phyloP scores from a whole-genome alignment of 2,888 invertebrate species.

The Ophion ellenae region DNA sequence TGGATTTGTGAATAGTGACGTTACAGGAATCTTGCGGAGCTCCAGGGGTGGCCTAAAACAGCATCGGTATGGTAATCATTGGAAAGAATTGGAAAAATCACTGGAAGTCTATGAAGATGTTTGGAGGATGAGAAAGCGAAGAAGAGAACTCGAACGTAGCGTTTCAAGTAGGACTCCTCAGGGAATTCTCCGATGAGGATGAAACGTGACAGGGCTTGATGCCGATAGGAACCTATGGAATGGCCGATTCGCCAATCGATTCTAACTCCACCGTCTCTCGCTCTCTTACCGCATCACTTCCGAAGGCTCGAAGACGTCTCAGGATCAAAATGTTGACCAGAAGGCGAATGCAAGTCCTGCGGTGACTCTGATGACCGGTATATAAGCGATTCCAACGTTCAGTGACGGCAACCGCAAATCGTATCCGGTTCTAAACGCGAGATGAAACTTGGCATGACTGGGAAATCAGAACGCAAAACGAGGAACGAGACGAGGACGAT shows the following conservation, averaged over 20 bases:
- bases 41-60: no score
- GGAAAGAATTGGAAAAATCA: conserved; percentile 4
- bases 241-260: conserved; percentile 67
- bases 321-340: conserved; percentile 47
- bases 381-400: no score
- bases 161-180: conserved; percentile 72
- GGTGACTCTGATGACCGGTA: conserved; percentile 29
- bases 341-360: conserved; percentile 4
- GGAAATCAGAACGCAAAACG: conserved; percentile 17
- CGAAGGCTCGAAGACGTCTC: not conserved
- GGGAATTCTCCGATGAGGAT: conserved; percentile 73
- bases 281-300: not conserved
- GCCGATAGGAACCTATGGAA: conserved; percentile 16
- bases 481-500: not conserved
- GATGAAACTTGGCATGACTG: not conserved
- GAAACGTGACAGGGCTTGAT: conserved; percentile 56
- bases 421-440: conserved; percentile 14
- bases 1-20: no score
- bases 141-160: conserved; percentile 62
- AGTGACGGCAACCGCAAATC: not conserved
- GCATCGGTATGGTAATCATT: not conserved
- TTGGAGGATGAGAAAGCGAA: conserved; percentile 61
- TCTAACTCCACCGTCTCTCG: conserved; percentile 41
- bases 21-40: no score
- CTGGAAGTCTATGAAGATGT: conserved; percentile 59